A percentile compares a stretch with the other conserved stretches of the same genome.
phyloP scores from a whole-genome alignment of 1,140 invertebrate species.

The Epicauta chinensis region DNA sequence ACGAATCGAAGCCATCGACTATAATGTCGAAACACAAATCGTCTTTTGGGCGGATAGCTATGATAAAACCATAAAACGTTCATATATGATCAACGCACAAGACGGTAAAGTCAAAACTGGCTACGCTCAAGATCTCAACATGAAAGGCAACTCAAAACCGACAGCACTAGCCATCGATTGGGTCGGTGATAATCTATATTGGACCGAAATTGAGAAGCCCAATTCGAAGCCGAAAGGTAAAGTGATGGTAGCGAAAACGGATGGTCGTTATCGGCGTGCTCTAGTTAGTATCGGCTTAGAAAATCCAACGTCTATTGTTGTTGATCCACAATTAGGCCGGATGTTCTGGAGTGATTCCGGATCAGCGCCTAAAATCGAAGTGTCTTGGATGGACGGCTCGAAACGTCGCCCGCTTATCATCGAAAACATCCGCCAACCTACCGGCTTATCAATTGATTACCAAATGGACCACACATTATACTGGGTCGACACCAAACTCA shows the following conservation, averaged over 20 bases:
- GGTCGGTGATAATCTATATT: slow-evolving; percentile 88
- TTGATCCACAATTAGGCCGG: slow-evolving; percentile 79
- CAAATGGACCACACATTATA: slow-evolving; percentile 84
- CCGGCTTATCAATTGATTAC: slow-evolving; percentile 85
- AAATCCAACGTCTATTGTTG: slow-evolving; percentile 75
- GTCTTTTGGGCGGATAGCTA: slow-evolving; percentile 91
- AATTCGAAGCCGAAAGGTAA: slow-evolving; percentile 65
- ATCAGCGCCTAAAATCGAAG: slow-evolving; percentile 76
- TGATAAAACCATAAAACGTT: slow-evolving; percentile 84
- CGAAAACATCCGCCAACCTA: slow-evolving; percentile 73
- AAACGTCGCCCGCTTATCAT: slow-evolving; percentile 73
- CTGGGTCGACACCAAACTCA: slow-evolving; percentile 93
- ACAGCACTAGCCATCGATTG: slow-evolving; percentile 85
- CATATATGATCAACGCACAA: slow-evolving; percentile 77
- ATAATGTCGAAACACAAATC: slow-evolving; percentile 72
- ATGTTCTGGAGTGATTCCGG: slow-evolving; percentile 90
- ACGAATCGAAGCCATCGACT: slow-evolving; percentile 82
- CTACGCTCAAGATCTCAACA: slow-evolving; percentile 81
- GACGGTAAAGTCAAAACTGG: slow-evolving; percentile 71
- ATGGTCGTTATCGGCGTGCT: slow-evolving; percentile 81
- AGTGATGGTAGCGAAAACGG: slow-evolving; percentile 81
- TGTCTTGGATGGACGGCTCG: slow-evolving; percentile 93
- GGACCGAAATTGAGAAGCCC: slow-evolving; percentile 80
- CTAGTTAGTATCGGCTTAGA: slow-evolving; percentile 67
- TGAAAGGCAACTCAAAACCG: slow-evolving; percentile 73